Evolutionary conservation across 2,797 vertebrate genomes (phyloP).

Genomic region (Sarcophilus harrisii): DNA sequence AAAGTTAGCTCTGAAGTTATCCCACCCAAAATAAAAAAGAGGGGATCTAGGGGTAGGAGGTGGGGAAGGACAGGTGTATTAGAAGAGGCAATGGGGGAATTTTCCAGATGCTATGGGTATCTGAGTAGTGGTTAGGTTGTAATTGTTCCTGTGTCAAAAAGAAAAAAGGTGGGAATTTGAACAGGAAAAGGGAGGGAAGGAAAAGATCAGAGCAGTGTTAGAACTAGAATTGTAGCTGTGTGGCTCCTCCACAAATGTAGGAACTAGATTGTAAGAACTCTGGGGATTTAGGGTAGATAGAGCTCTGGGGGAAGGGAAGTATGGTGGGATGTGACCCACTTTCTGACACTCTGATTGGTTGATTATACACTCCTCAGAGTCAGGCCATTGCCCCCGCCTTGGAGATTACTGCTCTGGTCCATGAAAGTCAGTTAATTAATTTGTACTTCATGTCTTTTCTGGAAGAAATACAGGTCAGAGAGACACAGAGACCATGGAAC

Average conservation of each 20-base stretch:
- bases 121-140: neutral
- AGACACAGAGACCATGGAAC: neutral
- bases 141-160: neutral
- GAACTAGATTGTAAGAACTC: neutral
- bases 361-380: neutral
- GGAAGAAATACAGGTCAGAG: neutral
- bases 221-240: neutral
- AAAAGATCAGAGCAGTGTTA: neutral
- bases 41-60: neutral
- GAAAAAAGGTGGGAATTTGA: neutral
- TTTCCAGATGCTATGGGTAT: neutral
- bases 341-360: neutral
- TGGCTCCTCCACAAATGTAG: neutral
- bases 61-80: neutral
- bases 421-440: conserved; percentile 7
- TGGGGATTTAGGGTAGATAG: neutral
- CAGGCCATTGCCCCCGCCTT: neutral
- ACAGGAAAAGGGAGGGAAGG: neutral
- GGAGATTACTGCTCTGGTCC: neutral
- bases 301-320: neutral
- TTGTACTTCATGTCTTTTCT: neutral
- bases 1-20: no score
- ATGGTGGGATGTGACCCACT: neutral
- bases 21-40: neutral
- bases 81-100: neutral